Percentiles rank a stretch among this genome's conserved stretches.
Conservation (phyloP, 1,140 invertebrate genomes). For the Neelides sp. region DNA sequence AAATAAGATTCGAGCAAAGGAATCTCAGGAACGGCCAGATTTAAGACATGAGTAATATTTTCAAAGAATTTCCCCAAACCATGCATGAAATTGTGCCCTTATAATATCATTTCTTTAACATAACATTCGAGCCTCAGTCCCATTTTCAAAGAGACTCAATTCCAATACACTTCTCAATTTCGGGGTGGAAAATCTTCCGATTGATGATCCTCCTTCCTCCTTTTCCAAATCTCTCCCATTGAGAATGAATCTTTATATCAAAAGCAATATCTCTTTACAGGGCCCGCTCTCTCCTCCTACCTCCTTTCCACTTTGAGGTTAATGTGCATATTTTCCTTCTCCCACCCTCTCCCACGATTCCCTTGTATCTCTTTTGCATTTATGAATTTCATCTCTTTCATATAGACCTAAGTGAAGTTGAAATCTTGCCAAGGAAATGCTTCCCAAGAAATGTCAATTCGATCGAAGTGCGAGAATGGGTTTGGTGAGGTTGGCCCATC, state of each 20-base stretch:
- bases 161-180: constrained; percentile 17
- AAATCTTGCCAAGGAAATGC: constrained; percentile 15
- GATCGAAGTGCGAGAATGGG: constrained; percentile 19
- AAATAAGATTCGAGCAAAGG: too few species aligned
- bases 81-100: constrained; percentile 15
- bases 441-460: constrained; percentile 15
- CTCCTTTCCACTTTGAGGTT: background rate
- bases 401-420: too few species aligned
- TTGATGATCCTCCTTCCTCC: constrained; percentile 19
- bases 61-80: constrained; percentile 6
- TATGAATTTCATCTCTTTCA: too few species aligned
- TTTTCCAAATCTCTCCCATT: constrained; percentile 8
- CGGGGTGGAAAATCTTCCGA: constrained; percentile 11
- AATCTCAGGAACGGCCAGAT: too few species aligned
- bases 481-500: too few species aligned
- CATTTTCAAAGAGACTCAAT: constrained; percentile 16
- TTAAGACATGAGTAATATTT: constrained; percentile 7
- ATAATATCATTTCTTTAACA: constrained; percentile 15
- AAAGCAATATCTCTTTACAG: too few species aligned
- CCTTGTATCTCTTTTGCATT: too few species aligned
- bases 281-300: background rate
- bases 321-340: constrained; percentile 4
- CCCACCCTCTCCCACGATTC: background rate
- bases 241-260: too few species aligned
- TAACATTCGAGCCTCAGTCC: constrained; percentile 9